Evolutionary conservation across 1,140 invertebrate species (phyloP).

Genomic region (Palaemon carinicauda): DNA sequence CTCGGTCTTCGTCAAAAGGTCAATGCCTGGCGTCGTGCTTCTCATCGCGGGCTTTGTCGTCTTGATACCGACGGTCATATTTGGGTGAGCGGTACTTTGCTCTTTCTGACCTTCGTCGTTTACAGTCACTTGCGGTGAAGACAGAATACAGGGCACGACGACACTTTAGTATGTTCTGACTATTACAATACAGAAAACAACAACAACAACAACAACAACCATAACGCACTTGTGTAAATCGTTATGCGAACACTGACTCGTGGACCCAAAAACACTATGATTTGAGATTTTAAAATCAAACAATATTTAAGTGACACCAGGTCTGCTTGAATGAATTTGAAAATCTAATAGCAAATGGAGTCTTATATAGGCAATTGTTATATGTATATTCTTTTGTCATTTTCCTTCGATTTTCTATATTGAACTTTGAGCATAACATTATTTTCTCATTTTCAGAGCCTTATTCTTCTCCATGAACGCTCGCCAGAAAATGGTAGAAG

Average conservation of each 20-base stretch:
- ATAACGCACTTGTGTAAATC: too few species aligned
- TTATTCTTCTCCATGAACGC: not conserved
- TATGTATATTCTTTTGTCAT: not conserved
- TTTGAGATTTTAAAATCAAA: too few species aligned
- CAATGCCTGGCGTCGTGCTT: not conserved
- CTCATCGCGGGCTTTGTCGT: not conserved
- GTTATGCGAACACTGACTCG: too few species aligned
- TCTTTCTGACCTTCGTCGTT: too few species aligned
- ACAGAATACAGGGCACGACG: not conserved
- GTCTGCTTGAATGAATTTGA: too few species aligned
- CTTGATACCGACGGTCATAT: not conserved
- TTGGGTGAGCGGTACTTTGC: not conserved
- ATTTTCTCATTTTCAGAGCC: not conserved
- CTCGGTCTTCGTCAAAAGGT: not conserved
- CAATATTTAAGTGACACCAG: too few species aligned
- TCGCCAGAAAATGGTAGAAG: not conserved
- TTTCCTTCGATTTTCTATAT: not conserved
- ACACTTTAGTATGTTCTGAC: not conserved
- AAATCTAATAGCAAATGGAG: too few species aligned
- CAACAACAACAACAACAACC: too few species aligned
- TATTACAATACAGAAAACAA: not conserved
- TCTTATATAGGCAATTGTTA: too few species aligned
- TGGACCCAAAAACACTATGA: too few species aligned
- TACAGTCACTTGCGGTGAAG: too few species aligned
- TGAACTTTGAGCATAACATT: not conserved